These are phyloP conservation scores for Prochilodus magdalenae DNA, from an alignment of 2,113 vertebrate species.

Conservation along the genomic window DNA sequence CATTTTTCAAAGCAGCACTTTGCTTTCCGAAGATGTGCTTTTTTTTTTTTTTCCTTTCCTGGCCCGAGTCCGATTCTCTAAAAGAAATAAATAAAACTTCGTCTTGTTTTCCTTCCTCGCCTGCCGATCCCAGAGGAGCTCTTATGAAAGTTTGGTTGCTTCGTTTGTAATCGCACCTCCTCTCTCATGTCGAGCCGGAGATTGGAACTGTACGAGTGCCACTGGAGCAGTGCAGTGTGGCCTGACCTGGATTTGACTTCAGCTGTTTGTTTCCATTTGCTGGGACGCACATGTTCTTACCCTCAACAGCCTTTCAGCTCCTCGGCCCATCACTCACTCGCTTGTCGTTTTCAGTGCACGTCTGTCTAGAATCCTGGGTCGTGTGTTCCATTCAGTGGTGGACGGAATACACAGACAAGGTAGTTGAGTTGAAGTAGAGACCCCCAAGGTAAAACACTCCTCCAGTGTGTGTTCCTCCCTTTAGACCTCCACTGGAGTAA, in stretches of 20 bases:
- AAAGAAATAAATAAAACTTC: constrained; percentile 7
- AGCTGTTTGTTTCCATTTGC: neutral
- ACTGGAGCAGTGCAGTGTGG: neutral
- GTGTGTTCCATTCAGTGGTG: too few relatives aligned
- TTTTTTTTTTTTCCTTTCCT: neutral
- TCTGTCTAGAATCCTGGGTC: too few relatives aligned
- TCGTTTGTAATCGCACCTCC: constrained; percentile 10
- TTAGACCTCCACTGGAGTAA: too few relatives aligned
- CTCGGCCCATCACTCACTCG: neutral
- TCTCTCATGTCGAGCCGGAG: constrained; percentile 11
- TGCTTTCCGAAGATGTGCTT: neutral
- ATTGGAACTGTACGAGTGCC: neutral
- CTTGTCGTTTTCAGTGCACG: too few relatives aligned
- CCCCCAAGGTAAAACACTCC: too few relatives aligned
- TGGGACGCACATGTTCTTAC: neutral
- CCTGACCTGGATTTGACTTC: constrained; percentile 1
- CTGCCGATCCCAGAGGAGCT: constrained; percentile 3
- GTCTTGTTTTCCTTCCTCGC: constrained; percentile 21
- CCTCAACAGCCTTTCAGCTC: neutral
- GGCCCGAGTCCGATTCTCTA: neutral
- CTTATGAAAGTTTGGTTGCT: constrained; percentile 25
- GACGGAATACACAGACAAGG: too few relatives aligned
- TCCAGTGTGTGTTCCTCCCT: too few relatives aligned
- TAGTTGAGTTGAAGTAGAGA: too few relatives aligned
- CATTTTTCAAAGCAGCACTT: constrained; percentile 12